A percentile compares a stretch with the other conserved stretches of the same genome.
These are phyloP conservation scores for Carollia perspicillata DNA, from an alignment of 2,113 vertebrate genomes.

Conservation along the genomic window DNA sequence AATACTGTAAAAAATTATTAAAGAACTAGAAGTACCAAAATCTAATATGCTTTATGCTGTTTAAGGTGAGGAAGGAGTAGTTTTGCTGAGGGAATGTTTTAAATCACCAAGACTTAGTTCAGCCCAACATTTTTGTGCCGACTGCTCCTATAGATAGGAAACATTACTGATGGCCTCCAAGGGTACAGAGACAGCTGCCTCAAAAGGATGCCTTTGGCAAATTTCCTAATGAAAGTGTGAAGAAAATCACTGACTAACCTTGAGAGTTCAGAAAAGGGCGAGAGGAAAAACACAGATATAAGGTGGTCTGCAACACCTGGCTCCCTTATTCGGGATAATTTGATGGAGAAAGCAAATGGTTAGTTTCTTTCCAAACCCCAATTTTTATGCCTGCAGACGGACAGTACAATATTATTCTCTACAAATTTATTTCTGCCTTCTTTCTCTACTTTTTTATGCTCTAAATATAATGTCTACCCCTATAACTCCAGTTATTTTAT, in stretches of 20 bases:
- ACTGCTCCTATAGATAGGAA: conserved; percentile 75
- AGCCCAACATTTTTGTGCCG: conserved; percentile 63
- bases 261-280: conserved; percentile 81
- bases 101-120: conserved; percentile 60
- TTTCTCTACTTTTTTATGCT: not conserved
- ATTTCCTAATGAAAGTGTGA: conserved; percentile 84
- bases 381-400: not conserved
- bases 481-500: not conserved
- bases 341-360: conserved; percentile 20
- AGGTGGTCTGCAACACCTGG: conserved; percentile 64
- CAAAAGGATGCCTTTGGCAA: conserved; percentile 83
- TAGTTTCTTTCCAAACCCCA: not conserved
- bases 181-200: conserved; percentile 83
- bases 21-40: conserved; percentile 34
- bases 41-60: not conserved
- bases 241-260: conserved; percentile 83
- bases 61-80: not conserved
- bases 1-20: conserved; percentile 54
- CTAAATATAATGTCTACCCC: not conserved
- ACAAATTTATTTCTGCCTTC: not conserved
- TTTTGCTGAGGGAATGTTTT: not conserved
- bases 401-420: not conserved
- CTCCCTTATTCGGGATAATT: conserved; percentile 43
- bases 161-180: conserved; percentile 80
- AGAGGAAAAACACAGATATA: conserved; percentile 72